Base-by-base conservation (phyloP, 2,888 invertebrate species). In the Hermodice carunculata region DNA sequence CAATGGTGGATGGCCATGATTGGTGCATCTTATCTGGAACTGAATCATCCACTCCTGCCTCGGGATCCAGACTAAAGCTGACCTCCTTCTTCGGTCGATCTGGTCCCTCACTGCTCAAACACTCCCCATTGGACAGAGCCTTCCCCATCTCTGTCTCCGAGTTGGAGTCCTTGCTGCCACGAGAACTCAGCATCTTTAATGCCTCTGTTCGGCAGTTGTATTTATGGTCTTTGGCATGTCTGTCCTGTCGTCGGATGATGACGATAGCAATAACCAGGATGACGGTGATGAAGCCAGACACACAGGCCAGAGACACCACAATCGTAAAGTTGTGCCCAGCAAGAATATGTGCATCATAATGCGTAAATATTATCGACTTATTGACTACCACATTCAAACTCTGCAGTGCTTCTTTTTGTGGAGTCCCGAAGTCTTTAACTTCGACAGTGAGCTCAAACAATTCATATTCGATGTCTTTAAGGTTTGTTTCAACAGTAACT, bases 301-400 rank as follows among this genome's bases (percentile, higher is more conserved):
- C 44, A 17, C 37, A 37, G 22, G 44, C 60, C 8, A 60, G 51
- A 24, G 60, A 60, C 8, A 60, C 40, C 8, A 60, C 60, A 29
- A 60, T 60, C 28, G 31, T 60, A 5, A 60, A 48, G 43, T 60
- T 60, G 24, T 60, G 51, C 11, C 49, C 32, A 32, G 57, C 40
- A 5, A 65, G 6, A 3, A 26, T 60, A 4, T 42, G 22, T 32
- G 26, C 60, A 6, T 60, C 52, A 1, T 40, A 26, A n/a, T n/a
- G n/a, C n/a, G n/a, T n/a, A n/a, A n/a, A n/a, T n/a, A n/a, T n/a
- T n/a, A n/a, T n/a, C 2, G 42, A 42, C 8, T 51, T 61, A 49
- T 72, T 72, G 48, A 72, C 66, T n/a, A 68, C 57, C 11, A 72
- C 63, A 26, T 58, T 46, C 8, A 60, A 22, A 14, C 40, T 48